Evolutionary conservation across 1,140 invertebrate species (phyloP).

Genomic region (Archivesica marissinica): DNA sequence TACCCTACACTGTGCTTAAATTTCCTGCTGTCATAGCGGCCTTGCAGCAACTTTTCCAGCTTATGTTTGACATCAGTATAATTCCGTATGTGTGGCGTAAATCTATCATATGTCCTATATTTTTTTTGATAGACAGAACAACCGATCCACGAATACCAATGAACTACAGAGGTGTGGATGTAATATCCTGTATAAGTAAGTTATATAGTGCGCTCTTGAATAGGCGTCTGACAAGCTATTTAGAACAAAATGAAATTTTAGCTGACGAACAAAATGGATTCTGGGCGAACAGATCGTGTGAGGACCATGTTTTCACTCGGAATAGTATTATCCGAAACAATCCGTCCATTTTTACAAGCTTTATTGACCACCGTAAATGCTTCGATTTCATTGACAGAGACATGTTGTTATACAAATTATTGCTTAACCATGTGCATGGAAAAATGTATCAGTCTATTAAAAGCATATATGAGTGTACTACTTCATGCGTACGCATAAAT

Average conservation of each 20-base stretch:
- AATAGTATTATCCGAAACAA: slow-evolving; percentile 22
- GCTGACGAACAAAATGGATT: slow-evolving; percentile 48
- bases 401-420: neutral
- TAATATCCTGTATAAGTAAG: slow-evolving; percentile 1
- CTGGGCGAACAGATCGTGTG: slow-evolving; percentile 6
- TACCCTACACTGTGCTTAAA: no score
- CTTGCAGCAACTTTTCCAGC: no score
- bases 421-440: neutral
- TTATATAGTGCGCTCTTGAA: slow-evolving; percentile 9
- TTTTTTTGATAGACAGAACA: no score
- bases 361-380: neutral
- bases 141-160: no score
- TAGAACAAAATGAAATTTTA: slow-evolving; percentile 13
- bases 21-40: no score
- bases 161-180: slow-evolving; percentile 14
- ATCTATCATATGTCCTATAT: slow-evolving; percentile 21
- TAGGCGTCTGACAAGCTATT: neutral
- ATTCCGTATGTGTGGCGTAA: slow-evolving; percentile 46
- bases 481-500: slow-evolving; percentile 1
- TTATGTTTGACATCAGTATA: neutral
- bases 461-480: neutral
- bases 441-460: neutral
- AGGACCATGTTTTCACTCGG: slow-evolving; percentile 19
- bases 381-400: slow-evolving; percentile 32
- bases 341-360: neutral